Evolutionary conservation across 2,797 vertebrate species (phyloP).

Genomic region (Thunnus albacares): DNA sequence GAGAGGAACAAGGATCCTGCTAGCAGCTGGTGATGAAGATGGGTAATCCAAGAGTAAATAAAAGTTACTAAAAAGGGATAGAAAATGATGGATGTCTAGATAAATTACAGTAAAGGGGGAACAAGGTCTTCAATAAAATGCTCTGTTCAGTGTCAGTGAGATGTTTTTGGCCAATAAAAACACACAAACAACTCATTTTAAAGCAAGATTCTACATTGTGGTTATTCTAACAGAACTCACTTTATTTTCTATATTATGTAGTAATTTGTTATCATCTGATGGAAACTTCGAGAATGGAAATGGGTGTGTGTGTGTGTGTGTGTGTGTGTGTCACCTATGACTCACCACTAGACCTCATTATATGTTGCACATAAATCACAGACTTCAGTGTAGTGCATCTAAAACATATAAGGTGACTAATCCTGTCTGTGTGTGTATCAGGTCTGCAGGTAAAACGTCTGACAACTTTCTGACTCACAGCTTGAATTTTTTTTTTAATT

Average conservation of each 20-base stretch:
- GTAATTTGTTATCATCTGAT: background rate
- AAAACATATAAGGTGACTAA: background rate
- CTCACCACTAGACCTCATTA: too few relatives aligned
- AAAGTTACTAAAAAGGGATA: background rate
- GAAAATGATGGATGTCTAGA: background rate
- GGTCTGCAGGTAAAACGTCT: background rate
- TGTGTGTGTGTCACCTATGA: too few relatives aligned
- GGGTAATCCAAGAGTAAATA: background rate
- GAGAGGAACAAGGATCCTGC: background rate
- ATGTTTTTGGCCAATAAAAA: too few relatives aligned
- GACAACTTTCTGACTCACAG: background rate
- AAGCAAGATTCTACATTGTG: background rate
- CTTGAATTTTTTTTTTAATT: background rate
- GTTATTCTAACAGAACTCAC: background rate
- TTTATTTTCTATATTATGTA: background rate
- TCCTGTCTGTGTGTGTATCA: background rate
- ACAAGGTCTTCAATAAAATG: constrained; percentile 11
- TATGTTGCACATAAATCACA: constrained; percentile 12
- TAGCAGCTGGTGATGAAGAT: background rate
- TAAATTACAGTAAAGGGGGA: constrained; percentile 1
- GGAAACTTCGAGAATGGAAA: background rate
- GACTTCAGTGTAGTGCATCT: background rate
- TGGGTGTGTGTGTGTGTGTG: too few relatives aligned
- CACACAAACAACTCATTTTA: background rate
- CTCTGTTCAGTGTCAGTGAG: background rate